phyloP scores from a whole-genome alignment of 1,140 invertebrate genomes.

The Sminthurides bifidus region DNA sequence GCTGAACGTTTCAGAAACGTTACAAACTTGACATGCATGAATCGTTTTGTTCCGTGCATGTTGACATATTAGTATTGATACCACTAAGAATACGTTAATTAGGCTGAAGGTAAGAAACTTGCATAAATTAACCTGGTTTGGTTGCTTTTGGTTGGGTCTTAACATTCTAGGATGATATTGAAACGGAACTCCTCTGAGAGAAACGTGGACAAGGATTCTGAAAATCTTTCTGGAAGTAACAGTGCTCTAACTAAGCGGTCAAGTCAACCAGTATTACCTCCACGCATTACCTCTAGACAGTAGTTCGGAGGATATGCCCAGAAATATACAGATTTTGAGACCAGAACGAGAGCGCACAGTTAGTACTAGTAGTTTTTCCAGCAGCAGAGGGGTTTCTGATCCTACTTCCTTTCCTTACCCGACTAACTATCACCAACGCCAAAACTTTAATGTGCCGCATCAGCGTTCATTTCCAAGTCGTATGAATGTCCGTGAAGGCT shows the following conservation, averaged over 20 bases:
- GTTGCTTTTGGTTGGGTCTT: conserved; percentile 1
- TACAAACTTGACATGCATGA: too few species aligned
- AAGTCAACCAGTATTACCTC: not conserved
- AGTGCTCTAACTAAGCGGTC: not conserved
- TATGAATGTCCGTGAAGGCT: too few species aligned
- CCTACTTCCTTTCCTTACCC: not conserved
- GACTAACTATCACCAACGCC: too few species aligned
- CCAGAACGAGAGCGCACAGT: not conserved
- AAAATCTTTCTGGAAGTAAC: not conserved
- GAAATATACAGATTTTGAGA: not conserved
- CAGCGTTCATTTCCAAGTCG: too few species aligned
- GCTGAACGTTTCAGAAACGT: too few species aligned
- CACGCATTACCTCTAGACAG: not conserved
- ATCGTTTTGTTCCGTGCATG: too few species aligned
- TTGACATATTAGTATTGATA: too few species aligned
- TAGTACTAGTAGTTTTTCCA: not conserved
- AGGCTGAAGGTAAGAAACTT: too few species aligned
- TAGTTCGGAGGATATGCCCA: not conserved
- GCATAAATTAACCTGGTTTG: too few species aligned
- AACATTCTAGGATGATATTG: not conserved
- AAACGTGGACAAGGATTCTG: not conserved
- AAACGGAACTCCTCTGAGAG: not conserved
- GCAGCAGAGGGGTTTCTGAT: not conserved
- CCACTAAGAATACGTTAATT: too few species aligned
- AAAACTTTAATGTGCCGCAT: too few species aligned